Conservation (phyloP, 2,888 invertebrate genomes). For the Achlya flavicornis region DNA sequence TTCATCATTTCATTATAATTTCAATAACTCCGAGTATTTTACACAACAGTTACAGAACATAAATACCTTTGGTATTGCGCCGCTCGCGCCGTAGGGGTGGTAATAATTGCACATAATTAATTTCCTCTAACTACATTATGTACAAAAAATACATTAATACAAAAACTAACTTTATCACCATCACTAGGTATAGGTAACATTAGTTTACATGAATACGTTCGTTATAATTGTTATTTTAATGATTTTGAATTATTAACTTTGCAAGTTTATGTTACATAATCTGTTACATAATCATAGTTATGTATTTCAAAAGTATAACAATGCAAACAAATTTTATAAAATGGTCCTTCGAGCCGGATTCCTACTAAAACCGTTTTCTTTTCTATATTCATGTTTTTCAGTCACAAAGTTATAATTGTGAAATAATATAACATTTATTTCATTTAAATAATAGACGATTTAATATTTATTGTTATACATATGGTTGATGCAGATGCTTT, state of each 20-base stretch:
- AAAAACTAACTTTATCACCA: conserved; percentile 58
- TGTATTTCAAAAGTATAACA: conserved; percentile 8
- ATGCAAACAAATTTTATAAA: background rate
- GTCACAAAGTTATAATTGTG: conserved; percentile 3
- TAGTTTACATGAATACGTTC: conserved; percentile 44
- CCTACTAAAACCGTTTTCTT: background rate
- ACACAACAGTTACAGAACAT: conserved; percentile 80
- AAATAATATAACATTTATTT: background rate
- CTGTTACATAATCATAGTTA: background rate
- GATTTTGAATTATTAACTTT: conserved; percentile 27
- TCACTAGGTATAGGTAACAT: conserved; percentile 66
- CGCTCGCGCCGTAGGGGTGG: conserved; percentile 69
- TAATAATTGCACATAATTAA: conserved; percentile 79
- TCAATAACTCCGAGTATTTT: conserved; percentile 78
- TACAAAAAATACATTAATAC: conserved; percentile 79
- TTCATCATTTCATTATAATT: conserved; percentile 53
- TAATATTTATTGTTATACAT: background rate
- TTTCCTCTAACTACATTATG: conserved; percentile 76
- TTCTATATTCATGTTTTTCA: background rate
- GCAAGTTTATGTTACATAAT: background rate
- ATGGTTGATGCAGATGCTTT: background rate
- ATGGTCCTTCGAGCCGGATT: conserved; percentile 16
- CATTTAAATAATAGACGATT: background rate
- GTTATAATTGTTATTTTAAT: conserved; percentile 39
- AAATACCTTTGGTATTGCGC: conserved; percentile 81